Conservation (phyloP, 2,888 invertebrate genomes). For the Eupithecia pulchellata region DNA sequence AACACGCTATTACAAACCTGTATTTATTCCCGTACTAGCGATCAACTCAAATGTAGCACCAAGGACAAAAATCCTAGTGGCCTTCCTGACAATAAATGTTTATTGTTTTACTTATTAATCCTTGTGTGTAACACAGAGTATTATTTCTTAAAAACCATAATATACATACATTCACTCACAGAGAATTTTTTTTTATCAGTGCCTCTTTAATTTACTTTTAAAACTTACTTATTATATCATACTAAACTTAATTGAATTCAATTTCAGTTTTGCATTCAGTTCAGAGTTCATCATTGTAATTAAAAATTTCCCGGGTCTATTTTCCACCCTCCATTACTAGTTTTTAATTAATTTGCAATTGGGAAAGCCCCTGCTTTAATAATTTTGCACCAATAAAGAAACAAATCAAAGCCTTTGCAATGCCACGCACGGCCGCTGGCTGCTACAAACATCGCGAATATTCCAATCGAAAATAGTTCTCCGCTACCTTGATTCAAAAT, state of each 20-base stretch:
- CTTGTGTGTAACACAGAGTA: too few relatives aligned
- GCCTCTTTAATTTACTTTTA: too few relatives aligned
- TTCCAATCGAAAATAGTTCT: constrained; percentile 21
- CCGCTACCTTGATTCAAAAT: constrained; percentile 23
- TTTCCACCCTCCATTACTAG: background rate
- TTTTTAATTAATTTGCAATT: constrained; percentile 9
- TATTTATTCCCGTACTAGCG: constrained; percentile 17
- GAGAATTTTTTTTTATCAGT: too few relatives aligned
- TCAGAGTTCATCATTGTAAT: background rate
- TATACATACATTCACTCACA: too few relatives aligned
- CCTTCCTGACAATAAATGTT: too few relatives aligned
- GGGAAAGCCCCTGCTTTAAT: background rate
- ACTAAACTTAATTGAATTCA: too few relatives aligned
- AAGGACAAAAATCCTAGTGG: too few relatives aligned
- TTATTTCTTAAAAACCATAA: too few relatives aligned
- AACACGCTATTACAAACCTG: constrained; percentile 21
- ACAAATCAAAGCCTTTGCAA: constrained; percentile 16
- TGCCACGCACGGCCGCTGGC: constrained; percentile 18
- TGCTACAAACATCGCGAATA: constrained; percentile 1
- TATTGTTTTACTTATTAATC: background rate
- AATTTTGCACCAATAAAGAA: constrained; percentile 5
- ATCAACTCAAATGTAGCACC: background rate
- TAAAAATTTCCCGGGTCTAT: background rate
- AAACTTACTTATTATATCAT: too few relatives aligned
- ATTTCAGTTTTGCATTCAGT: too few relatives aligned